Conservation (phyloP, 2,888 invertebrate species). For the Ametastegia equiseti region DNA sequence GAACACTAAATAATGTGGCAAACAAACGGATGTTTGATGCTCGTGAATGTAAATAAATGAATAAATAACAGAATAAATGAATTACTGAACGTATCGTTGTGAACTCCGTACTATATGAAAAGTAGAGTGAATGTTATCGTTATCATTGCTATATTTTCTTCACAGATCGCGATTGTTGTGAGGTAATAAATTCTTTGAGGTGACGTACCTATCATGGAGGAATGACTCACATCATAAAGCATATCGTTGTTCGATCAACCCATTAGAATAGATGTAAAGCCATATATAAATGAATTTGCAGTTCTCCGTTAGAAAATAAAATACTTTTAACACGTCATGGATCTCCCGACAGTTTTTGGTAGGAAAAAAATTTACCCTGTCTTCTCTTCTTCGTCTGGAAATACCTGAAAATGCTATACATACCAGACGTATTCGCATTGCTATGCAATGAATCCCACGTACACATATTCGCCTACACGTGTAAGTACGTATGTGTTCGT, state of each 20-base stretch:
- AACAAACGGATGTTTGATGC: not conserved
- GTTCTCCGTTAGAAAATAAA: conserved; percentile 20
- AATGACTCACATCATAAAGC: conserved; percentile 11
- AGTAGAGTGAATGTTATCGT: not conserved
- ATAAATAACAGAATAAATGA: not conserved
- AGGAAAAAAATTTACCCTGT: not conserved
- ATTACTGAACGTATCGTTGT: not conserved
- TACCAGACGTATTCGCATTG: conserved; percentile 17
- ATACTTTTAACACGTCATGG: conserved; percentile 18
- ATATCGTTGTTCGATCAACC: conserved; percentile 23
- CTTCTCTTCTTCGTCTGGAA: not conserved
- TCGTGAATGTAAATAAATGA: too few relatives aligned
- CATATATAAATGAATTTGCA: conserved; percentile 30
- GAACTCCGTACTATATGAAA: not conserved
- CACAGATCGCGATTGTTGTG: not conserved
- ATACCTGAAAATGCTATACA: conserved; percentile 15
- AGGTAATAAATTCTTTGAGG: not conserved
- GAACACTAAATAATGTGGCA: not conserved
- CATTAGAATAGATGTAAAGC: not conserved
- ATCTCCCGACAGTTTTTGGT: not conserved
- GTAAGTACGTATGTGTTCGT: not conserved
- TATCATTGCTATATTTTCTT: not conserved
- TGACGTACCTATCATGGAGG: too few relatives aligned
- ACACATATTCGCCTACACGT: not conserved
- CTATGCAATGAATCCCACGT: conserved; percentile 31